Base-by-base conservation (phyloP, 1,140 invertebrate genomes). In the Magallana gigas region DNA sequence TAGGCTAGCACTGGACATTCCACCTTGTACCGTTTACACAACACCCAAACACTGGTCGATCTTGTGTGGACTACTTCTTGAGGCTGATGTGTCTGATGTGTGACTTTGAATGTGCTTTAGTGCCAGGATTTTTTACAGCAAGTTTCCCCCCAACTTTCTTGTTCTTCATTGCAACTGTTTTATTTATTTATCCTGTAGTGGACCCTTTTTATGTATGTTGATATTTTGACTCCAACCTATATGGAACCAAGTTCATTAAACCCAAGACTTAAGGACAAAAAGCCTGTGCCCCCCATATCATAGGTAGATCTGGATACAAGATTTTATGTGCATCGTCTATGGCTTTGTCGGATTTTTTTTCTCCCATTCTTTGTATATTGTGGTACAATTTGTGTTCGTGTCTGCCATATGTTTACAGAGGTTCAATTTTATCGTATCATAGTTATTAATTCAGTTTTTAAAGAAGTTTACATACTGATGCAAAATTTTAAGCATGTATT, bases 241-340 rank as follows among this genome's bases (percentile, higher is more conserved):
- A 29, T 76, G 68, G 68, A 76, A 76, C 68, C 68, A 76, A 76
- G 68, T 76, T 76, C 68, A 76, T 76, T 76, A 48, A 76, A 29
- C 68, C 68, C 68, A 18, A 29, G 29, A 76, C 8, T 76, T 4
- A 76, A 36, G 68, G 68, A 76, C 68, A 76, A 76, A 68, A 76
- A 29, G 9, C 68, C 68, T 76, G 36, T 76, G 23, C 4, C 68
- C 68, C 68, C 18, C 7, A n/a, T n/a, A 7, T 5, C 68, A 12
- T 76, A 76, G 68, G 68, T 76, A 23, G 68, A 76, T 76, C 18
- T 76, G 36, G 36, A 48, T 48, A 48, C 36, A 48, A 48, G 36
- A 48, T 76, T 62, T 12, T 16, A 5, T 62, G 23, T 23, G 18
- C 36, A 29, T 29, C 12, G 68, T 76, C 23, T 76, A 29, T 76